Evolutionary conservation across 30 jellyfish, hydroid and myxozoan genomes (phyloP).

Genomic region (Chrysaora quinquecirrha): DNA sequence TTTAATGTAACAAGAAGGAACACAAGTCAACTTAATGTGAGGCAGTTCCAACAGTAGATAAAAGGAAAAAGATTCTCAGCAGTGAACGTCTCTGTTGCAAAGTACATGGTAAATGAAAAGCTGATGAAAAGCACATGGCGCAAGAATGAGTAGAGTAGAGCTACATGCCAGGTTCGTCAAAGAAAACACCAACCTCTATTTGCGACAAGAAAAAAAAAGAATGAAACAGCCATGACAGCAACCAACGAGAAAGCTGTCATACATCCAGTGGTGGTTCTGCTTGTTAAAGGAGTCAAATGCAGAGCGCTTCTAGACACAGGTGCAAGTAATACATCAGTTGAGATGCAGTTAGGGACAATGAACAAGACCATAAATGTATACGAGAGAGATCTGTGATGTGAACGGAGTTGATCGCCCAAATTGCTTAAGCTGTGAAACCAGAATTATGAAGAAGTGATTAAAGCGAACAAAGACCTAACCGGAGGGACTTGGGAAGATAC

Average conservation of each 20-base stretch:
- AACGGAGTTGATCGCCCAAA: slow-evolving; percentile 6
- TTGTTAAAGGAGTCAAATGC: neutral
- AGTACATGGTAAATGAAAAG: neutral
- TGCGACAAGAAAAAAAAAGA: neutral
- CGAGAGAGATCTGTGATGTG: neutral
- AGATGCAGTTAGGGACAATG: slow-evolving; percentile 37
- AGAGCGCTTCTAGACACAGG: neutral
- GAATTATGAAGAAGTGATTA: slow-evolving; percentile 6
- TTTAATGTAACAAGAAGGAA: neutral
- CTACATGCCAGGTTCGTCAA: neutral
- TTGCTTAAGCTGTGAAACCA: slow-evolving; percentile 26
- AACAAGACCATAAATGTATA: slow-evolving; percentile 14
- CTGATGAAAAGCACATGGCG: neutral
- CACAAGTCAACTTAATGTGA: neutral
- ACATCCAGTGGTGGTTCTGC: neutral
- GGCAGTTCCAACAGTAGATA: neutral
- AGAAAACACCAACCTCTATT: neutral
- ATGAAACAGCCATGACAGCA: neutral
- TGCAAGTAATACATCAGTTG: slow-evolving; percentile 1
- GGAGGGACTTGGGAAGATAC: slow-evolving; percentile 51
- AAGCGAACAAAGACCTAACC: slow-evolving; percentile 24
- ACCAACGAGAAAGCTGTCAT: neutral
- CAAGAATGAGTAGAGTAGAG: neutral
- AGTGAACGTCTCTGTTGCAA: neutral
- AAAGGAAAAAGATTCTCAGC: neutral